Evolutionary conservation across 2,888 invertebrate genomes (phyloP).

Genomic region (Sarcophaga carnaria): DNA sequence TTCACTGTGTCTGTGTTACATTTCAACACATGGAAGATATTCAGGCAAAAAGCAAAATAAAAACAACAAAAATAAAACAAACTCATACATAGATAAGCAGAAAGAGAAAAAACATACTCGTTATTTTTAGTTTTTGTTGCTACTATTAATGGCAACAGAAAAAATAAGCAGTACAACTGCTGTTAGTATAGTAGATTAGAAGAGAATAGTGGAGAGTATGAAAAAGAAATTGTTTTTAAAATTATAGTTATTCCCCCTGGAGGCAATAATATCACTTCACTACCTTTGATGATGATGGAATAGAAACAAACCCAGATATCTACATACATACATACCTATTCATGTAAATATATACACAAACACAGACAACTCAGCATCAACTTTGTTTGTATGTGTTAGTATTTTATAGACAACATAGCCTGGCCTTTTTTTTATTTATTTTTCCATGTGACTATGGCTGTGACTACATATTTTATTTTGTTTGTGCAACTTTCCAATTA

Average conservation of each 20-base stretch:
- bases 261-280: conserved; percentile 60
- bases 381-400: conserved; percentile 30
- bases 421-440: not conserved
- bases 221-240: conserved; percentile 31
- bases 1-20: not conserved
- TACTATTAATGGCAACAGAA: conserved; percentile 1
- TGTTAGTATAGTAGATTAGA: too few species aligned
- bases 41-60: too few species aligned
- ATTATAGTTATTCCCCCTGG: conserved; percentile 44
- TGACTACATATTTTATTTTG: not conserved
- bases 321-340: too few species aligned
- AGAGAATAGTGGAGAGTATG: not conserved
- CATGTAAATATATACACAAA: not conserved
- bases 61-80: too few species aligned
- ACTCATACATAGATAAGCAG: too few species aligned
- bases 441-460: not conserved
- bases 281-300: conserved; percentile 46
- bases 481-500: too few species aligned
- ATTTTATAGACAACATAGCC: conserved; percentile 41
- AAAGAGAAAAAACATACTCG: too few species aligned
- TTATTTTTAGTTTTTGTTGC: not conserved
- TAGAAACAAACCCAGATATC: too few species aligned
- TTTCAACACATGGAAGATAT: not conserved
- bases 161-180: not conserved
- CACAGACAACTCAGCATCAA: not conserved